Conservation (phyloP, 2,888 invertebrate species). For the Melolontha melolontha region DNA sequence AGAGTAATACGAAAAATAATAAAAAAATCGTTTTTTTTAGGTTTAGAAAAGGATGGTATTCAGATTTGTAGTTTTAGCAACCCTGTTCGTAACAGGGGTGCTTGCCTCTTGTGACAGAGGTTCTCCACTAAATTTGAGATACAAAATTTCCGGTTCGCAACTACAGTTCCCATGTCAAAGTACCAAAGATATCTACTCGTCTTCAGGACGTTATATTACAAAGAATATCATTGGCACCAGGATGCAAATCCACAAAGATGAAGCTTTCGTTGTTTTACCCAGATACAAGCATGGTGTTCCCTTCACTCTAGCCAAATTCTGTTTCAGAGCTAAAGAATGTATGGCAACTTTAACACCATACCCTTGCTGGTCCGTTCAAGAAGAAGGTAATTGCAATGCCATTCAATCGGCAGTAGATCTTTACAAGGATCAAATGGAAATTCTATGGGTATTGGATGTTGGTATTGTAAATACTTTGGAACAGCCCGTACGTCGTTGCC, state of each 20-base stretch:
- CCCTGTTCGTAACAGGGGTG: constrained; percentile 47
- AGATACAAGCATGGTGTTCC: constrained; percentile 73
- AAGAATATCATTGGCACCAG: constrained; percentile 73
- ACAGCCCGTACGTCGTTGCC: constrained; percentile 70
- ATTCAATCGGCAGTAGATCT: constrained; percentile 78
- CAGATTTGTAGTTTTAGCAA: constrained; percentile 49
- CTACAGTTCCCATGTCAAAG: constrained; percentile 71
- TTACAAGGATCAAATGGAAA: constrained; percentile 70
- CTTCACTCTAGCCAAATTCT: constrained; percentile 70
- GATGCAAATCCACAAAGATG: constrained; percentile 70
- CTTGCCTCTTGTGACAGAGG: constrained; percentile 51
- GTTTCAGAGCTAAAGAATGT: constrained; percentile 67
- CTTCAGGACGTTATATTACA: constrained; percentile 70
- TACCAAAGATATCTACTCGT: constrained; percentile 71
- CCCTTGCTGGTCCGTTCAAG: constrained; percentile 78
- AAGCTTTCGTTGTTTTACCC: constrained; percentile 71
- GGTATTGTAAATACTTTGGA: constrained; percentile 72
- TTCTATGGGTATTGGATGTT: constrained; percentile 72
- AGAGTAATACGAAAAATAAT: constrained; percentile 4
- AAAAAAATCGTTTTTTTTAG: constrained; percentile 12
- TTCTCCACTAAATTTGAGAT: constrained; percentile 57
- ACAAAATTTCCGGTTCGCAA: constrained; percentile 63
- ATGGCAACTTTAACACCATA: constrained; percentile 71
- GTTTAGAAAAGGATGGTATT: constrained; percentile 45
- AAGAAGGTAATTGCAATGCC: constrained; percentile 76